Evolutionary conservation across 2,888 invertebrate species (phyloP), one percentile per base, ranked within the genome.

Genomic region (Pollenia amentaria): DNA sequence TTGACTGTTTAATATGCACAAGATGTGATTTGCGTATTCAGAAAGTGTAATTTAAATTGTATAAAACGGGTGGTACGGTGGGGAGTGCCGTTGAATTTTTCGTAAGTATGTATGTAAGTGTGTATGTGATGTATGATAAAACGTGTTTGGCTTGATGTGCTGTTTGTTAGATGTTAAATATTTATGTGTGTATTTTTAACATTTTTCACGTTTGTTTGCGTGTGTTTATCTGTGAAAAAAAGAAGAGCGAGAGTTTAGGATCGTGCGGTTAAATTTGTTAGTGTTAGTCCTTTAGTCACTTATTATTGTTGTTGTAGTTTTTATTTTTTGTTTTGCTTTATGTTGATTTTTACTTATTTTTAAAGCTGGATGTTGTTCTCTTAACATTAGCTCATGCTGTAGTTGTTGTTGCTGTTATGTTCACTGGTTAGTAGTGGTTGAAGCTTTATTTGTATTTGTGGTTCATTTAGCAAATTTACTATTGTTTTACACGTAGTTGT

Each of bases 21-120:
- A 87, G 84, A 87, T 84, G 87, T 87, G 87, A 81, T 87, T 87
- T 87, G 79, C 77, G 84, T 84, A 70, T 79, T 80, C 73, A 75
- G 70, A 73, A 84, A 73, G 82, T 75, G 55, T 82, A 78, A 79
- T 84, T 73, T 78, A 55, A 77, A 75, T 64, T 21, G 51, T 14
- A 6, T n/a, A 40, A 55, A 3, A 16, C n/a, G 14, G 62, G 29
- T 73, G 55, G 29, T 67, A 18, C 67, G 18, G 3, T 29, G 46
- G 10, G 38, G 18, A 48, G 67, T 57, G 42, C 7, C 57, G 60
- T 64, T 55, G 40, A 8, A 75, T 64, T 46, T 57, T 67, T 55
- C 21, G 79, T 21, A 14, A 53, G 46, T 55, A n/a, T 40, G 53
- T 64, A 12, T 42, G 29, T 51, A 29, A 44, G 29, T 53, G 46